Base-by-base conservation (phyloP, 2,113 vertebrate species). In the Pardalotus punctatus region DNA sequence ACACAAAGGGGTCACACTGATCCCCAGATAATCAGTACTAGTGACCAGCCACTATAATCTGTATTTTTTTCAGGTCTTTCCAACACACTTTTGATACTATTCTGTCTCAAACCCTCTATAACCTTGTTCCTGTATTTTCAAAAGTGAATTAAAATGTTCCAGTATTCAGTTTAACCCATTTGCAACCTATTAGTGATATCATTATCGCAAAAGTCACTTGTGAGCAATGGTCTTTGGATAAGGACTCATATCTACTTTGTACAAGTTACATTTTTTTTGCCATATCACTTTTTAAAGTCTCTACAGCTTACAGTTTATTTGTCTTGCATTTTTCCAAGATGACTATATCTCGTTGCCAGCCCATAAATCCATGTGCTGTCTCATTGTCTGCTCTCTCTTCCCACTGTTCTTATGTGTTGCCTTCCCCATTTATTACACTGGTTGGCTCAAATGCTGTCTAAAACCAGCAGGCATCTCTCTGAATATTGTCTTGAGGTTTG, bases 301-400 rank as follows among this genome's bases (percentile, higher is more conserved):
- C n/a, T 64, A 38, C 29, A 85, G 40, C 61, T 67, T 81, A 47
- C 51, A 71, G 33, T 16, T 81, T 8, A 23, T 93, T 90, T 92
- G 42, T 24, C 33, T 62, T 64, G 27, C 33, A 29, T 93, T 90
- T 92, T 92, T 81, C 40, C 66, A 48, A 72, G 78, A 76, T 47
- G 10, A 77, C 36, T 76, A 5, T 77, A 29, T 53, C 25, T 83
- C 1, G 0, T 82, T 80, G 40, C 72, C 88, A 94, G 40, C 27
- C 67, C 47, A 50, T 80, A 90, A 89, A 91, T 67, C 54, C 45
- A 42, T 81, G 36, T 82, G 12, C n/a, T 94, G 50, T 66, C 61
- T 88, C 80, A 88, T 56, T 90, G 67, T 94, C 72, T 93, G 33
- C 38, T 58, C 17, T 78, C 12, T 78, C 38, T 56, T 92, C 38